A percentile compares a stretch with the other conserved stretches of the same genome.
These are phyloP conservation scores for Anomalospiza imberbis DNA, from an alignment of 2,797 vertebrate species.

Conservation along the genomic window DNA sequence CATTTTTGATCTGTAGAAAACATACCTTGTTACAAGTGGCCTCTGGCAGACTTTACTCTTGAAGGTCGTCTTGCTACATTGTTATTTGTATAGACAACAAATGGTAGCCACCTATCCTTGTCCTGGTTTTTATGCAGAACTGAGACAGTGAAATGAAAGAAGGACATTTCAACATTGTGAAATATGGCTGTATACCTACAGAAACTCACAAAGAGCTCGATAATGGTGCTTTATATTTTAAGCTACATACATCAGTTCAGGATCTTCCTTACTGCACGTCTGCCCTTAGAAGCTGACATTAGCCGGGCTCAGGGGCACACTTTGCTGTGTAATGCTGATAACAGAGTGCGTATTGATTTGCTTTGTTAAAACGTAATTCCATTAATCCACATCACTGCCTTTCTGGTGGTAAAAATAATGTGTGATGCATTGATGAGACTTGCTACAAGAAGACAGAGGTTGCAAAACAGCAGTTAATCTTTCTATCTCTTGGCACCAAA, in stretches of 20 bases:
- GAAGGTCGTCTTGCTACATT: not conserved
- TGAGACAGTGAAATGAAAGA: not conserved
- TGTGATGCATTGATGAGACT: not conserved
- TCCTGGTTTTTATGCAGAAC: not conserved
- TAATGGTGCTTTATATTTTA: not conserved
- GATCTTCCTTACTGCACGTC: not conserved
- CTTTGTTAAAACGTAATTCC: not conserved
- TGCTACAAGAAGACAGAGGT: not conserved
- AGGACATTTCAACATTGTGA: not conserved
- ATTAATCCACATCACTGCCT: not conserved
- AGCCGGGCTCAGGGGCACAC: not conserved
- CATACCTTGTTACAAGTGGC: not conserved
- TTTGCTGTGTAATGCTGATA: not conserved
- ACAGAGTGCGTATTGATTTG: not conserved
- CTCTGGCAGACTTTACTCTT: not conserved
- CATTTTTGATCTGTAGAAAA: not conserved
- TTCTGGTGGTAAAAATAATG: not conserved
- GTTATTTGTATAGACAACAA: not conserved
- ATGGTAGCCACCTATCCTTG: fast-evolving
- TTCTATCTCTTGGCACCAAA: not conserved
- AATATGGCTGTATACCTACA: not conserved
- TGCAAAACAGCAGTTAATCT: not conserved
- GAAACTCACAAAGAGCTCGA: not conserved
- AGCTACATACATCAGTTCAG: not conserved
- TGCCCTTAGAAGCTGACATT: not conserved